These are phyloP conservation scores for Tadarida brasiliensis DNA, from an alignment of 2,797 vertebrate species.

Conservation along the genomic window DNA sequence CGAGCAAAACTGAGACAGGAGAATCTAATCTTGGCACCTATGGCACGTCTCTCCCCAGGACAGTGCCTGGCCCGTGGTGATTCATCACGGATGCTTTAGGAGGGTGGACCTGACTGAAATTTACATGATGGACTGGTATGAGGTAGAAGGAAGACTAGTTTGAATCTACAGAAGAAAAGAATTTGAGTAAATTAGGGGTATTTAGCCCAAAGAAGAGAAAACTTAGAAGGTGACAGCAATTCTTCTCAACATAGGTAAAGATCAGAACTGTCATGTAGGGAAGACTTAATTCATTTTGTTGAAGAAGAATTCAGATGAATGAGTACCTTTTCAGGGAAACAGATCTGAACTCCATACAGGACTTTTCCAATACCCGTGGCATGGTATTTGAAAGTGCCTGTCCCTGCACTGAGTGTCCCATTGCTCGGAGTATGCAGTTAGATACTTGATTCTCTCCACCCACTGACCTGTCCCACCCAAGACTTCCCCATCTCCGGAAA, in stretches of 20 bases:
- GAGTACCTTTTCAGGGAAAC: not conserved
- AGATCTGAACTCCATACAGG: not conserved
- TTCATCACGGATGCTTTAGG: not conserved
- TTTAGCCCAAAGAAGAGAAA: constrained; percentile 47
- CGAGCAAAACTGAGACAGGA: constrained; percentile 32
- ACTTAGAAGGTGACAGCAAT: not conserved
- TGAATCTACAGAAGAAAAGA: constrained; percentile 13
- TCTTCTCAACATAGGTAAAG: not conserved
- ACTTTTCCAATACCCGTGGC: not conserved
- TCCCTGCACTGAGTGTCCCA: not conserved
- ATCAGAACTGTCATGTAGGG: not conserved
- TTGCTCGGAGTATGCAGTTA: not conserved
- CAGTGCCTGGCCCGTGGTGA: not conserved
- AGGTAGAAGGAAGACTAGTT: not conserved
- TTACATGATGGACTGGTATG: not conserved
- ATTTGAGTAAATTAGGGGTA: not conserved
- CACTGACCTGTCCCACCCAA: not conserved
- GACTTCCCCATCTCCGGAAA: not conserved
- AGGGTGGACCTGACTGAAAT: not conserved
- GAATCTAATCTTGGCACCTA: not conserved
- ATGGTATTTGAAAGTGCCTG: not conserved
- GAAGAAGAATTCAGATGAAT: not conserved
- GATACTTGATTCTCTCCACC: not conserved
- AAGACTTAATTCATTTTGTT: not conserved
- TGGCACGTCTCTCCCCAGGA: not conserved